A percentile compares a stretch with the other conserved stretches of the same genome.
phyloP scores from a whole-genome alignment of 2,888 invertebrate genomes.

The Scaptomyza reducta region DNA sequence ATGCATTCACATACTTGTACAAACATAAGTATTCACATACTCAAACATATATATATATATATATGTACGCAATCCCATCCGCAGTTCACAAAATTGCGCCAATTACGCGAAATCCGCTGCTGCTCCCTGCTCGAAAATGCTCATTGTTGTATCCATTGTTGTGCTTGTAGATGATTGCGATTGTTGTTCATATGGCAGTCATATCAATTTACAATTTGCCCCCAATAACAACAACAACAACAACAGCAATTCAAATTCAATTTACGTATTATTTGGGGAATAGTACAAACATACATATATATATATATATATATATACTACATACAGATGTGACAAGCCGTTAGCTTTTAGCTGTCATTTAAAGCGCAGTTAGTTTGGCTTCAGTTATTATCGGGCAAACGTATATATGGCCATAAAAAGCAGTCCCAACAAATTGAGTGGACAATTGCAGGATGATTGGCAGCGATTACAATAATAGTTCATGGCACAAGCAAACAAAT shows the following conservation, averaged over 20 bases:
- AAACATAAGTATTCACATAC: background rate
- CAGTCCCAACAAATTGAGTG: constrained; percentile 55
- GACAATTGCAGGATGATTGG: constrained; percentile 61
- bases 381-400: constrained; percentile 13
- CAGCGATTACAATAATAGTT: constrained; percentile 33
- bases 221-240: constrained; percentile 29
- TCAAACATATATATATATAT: constrained; percentile 1
- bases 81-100: constrained; percentile 60
- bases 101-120: constrained; percentile 67
- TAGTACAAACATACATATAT: background rate
- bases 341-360: constrained; percentile 63
- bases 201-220: constrained; percentile 68
- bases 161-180: constrained; percentile 52
- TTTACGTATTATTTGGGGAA: constrained; percentile 63
- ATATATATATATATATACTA: constrained; percentile 23
- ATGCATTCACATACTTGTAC: constrained; percentile 39
- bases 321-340: constrained; percentile 58
- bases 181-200: constrained; percentile 60
- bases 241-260: constrained; percentile 55
- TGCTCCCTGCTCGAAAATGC: constrained; percentile 36
- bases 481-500: constrained; percentile 4
- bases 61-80: constrained; percentile 35
- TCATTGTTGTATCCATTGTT: constrained; percentile 38
- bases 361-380: constrained; percentile 46
- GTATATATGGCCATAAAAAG: constrained; percentile 15